Conservation (phyloP, 2,797 vertebrate genomes). For the Sebastes matsubarae region DNA sequence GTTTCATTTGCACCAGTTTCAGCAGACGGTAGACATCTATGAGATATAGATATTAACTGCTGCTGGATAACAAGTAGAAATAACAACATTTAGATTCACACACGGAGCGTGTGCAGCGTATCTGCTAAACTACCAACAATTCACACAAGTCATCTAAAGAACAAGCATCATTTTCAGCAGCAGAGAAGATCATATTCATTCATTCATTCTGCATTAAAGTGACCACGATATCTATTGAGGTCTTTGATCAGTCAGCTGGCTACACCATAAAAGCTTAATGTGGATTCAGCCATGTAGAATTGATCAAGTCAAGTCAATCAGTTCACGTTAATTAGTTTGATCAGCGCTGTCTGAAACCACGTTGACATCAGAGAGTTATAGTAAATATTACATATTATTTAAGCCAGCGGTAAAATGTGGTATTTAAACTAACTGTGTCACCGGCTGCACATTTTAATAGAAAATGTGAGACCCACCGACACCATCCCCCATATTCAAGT, state of each 20-base stretch:
- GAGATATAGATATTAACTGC: no score
- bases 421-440: background rate
- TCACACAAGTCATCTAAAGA: rapidly evolving
- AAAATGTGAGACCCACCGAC: background rate
- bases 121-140: background rate
- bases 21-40: no score
- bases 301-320: background rate
- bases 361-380: background rate
- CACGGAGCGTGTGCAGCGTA: background rate
- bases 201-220: background rate
- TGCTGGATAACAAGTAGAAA: no score
- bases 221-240: background rate
- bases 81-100: no score
- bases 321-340: background rate
- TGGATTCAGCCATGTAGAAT: rapidly evolving
- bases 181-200: background rate
- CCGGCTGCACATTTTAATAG: background rate
- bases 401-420: background rate
- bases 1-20: no score
- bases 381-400: background rate
- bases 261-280: no score
- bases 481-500: background rate
- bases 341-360: background rate
- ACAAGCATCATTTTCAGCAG: background rate
- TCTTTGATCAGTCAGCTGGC: background rate